Evolutionary conservation across 2,113 vertebrate species (phyloP).

Genomic region (Halichoerus grypus): DNA sequence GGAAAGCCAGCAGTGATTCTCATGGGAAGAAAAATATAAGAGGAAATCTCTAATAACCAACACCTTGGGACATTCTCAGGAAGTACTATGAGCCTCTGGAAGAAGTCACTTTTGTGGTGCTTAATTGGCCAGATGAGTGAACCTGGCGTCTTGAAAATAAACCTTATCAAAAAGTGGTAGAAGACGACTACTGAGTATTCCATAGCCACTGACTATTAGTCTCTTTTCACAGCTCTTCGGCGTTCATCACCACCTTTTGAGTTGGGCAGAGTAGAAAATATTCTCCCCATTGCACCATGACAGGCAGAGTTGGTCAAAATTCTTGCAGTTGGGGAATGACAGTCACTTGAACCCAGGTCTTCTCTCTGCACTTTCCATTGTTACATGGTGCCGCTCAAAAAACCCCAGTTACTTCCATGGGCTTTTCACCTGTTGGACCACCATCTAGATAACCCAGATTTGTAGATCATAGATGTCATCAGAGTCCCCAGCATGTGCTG

Average conservation of each 20-base stretch:
- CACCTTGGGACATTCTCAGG: not conserved
- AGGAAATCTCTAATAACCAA: constrained; percentile 5
- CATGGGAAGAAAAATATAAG: not conserved
- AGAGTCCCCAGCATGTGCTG: not conserved
- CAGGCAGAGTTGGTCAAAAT: not conserved
- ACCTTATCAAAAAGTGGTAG: not conserved
- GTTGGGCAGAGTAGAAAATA: not conserved
- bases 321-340: not conserved
- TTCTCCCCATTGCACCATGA: not conserved
- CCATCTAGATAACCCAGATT: not conserved
- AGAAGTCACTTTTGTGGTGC: constrained; percentile 23
- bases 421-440: not conserved
- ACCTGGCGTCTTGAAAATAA: constrained; percentile 25
- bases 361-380: not conserved
- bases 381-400: not conserved
- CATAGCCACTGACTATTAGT: not conserved
- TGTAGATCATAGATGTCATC: not conserved
- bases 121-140: not conserved
- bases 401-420: not conserved
- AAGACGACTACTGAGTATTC: not conserved
- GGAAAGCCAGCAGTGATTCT: not conserved
- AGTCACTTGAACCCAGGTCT: not conserved
- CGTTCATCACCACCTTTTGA: not conserved
- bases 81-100: constrained; percentile 6
- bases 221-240: not conserved